Conservation (phyloP, 2,797 vertebrate species). For the Poeciliopsis gracilis region DNA sequence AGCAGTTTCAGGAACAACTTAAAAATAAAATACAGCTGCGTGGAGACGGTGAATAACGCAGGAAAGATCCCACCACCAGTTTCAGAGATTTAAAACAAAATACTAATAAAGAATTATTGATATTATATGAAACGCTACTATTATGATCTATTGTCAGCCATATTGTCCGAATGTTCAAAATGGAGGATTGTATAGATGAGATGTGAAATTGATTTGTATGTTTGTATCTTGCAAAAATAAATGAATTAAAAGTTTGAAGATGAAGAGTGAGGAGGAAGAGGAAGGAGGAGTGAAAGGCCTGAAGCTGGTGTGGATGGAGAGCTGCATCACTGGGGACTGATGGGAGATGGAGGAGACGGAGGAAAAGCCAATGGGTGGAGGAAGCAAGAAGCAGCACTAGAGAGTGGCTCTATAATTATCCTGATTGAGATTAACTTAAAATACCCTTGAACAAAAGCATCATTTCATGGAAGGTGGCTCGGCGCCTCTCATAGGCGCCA, state of each 20-base stretch:
- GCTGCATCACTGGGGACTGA: conserved; percentile 48
- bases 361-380: conserved; percentile 43
- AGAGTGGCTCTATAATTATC: conserved; percentile 76
- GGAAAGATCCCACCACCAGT: no score
- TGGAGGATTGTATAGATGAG: no score
- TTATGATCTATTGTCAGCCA: no score
- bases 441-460: conserved; percentile 76
- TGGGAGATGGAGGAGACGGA: conserved; percentile 39
- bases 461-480: conserved; percentile 66
- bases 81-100: no score
- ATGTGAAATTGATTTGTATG: no score
- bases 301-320: conserved; percentile 55
- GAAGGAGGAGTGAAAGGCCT: conserved; percentile 43
- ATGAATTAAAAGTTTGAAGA: conserved; percentile 13
- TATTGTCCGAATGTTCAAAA: no score
- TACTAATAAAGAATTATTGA: no score
- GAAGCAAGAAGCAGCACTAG: conserved; percentile 58
- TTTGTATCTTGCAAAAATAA: no score
- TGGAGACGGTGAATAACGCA: no score
- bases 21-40: no score
- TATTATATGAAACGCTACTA: no score
- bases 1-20: no score
- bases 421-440: conserved; percentile 83
- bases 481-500: conserved; percentile 39
- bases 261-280: conserved; percentile 41